A percentile compares a stretch with the other conserved stretches of the same genome.
phyloP scores from a whole-genome alignment of 2,797 vertebrate genomes.

The Pangasius krempfi region DNA sequence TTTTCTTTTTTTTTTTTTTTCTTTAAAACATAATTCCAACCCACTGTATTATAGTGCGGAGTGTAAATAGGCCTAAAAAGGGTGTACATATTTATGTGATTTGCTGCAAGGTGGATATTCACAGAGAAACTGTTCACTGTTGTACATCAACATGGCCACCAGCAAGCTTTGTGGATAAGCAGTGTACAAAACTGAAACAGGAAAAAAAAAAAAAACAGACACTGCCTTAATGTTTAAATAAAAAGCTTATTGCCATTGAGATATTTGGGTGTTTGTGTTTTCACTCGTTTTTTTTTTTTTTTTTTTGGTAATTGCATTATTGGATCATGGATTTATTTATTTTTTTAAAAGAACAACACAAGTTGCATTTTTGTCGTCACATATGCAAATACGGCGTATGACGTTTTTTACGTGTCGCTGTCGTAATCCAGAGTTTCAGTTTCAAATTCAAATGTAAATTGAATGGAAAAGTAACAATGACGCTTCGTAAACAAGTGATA shows the following conservation, averaged over 20 bases:
- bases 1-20: conserved; percentile 63
- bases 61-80: conserved; percentile 83
- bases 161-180: conserved; percentile 80
- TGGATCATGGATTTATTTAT: neutral
- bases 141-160: conserved; percentile 81
- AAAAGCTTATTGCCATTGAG: conserved; percentile 84
- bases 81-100: conserved; percentile 86
- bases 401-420: neutral
- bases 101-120: conserved; percentile 81
- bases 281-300: neutral
- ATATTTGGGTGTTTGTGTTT: neutral
- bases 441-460: neutral
- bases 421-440: neutral
- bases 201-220: conserved; percentile 63
- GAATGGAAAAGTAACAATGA: no score
- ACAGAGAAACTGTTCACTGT: conserved; percentile 74
- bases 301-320: neutral
- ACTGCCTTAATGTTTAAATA: conserved; percentile 87
- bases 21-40: conserved; percentile 57
- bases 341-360: neutral
- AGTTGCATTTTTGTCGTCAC: neutral
- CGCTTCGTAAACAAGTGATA: no score
- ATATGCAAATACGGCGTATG: neutral
- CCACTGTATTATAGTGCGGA: conserved; percentile 79
- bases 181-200: conserved; percentile 72